Evolutionary conservation across 2,797 vertebrate genomes (phyloP).

Genomic region (Acipenser ruthenus): DNA sequence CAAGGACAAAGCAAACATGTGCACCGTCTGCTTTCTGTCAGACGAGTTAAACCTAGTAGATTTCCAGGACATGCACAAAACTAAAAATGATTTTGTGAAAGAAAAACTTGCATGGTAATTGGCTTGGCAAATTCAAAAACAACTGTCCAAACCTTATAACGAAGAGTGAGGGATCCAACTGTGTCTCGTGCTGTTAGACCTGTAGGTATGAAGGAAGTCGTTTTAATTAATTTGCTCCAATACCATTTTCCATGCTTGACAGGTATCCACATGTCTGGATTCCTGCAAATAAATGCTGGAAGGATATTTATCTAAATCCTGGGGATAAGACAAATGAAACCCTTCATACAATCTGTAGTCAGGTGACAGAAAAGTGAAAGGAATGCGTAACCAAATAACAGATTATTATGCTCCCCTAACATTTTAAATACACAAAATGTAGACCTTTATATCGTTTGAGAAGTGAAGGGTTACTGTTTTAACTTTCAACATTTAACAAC

Average conservation of each 20-base stretch:
- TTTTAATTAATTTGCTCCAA: constrained; percentile 41
- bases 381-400: background rate
- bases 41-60: background rate
- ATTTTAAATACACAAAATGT: background rate
- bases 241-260: constrained; percentile 41
- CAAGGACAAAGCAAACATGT: no score
- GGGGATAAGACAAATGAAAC: constrained; percentile 46
- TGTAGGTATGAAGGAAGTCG: constrained; percentile 34
- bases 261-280: constrained; percentile 34
- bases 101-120: background rate
- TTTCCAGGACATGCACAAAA: background rate
- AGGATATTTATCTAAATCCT: constrained; percentile 34
- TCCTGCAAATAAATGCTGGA: constrained; percentile 37
- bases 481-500: no score
- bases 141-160: background rate
- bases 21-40: no score
- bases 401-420: background rate
- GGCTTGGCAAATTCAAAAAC: background rate
- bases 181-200: constrained; percentile 37
- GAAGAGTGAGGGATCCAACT: constrained; percentile 40
- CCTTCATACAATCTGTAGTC: constrained; percentile 30
- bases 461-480: background rate
- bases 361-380: background rate
- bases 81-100: background rate
- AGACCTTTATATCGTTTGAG: background rate